phyloP scores from a whole-genome alignment of 2,113 vertebrate species.

The Rhinichthys klamathensis region DNA sequence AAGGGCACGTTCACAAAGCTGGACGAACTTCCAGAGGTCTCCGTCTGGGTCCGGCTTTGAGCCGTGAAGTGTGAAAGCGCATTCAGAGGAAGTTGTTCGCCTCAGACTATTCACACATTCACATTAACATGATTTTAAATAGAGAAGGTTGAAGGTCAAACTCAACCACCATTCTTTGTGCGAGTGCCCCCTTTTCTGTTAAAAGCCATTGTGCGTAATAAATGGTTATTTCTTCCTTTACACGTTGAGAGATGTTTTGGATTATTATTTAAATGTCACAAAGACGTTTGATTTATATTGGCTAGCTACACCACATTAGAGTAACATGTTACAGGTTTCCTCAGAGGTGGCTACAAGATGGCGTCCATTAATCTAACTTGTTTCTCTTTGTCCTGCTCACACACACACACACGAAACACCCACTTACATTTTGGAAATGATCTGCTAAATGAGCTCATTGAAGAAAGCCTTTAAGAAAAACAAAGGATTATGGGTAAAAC shows the following conservation, averaged over 20 bases:
- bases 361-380: constrained; percentile 25
- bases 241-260: constrained; percentile 1
- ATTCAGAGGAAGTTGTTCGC: constrained; percentile 36
- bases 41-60: constrained; percentile 37
- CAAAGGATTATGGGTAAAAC: background rate
- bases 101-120: constrained; percentile 26
- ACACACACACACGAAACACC: background rate
- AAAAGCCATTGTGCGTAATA: constrained; percentile 25
- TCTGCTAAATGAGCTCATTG: constrained; percentile 5
- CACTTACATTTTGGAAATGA: background rate
- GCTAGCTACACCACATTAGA: constrained; percentile 8
- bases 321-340: constrained; percentile 40
- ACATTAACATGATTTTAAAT: constrained; percentile 35
- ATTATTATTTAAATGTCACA: constrained; percentile 27
- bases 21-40: background rate
- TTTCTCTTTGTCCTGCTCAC: constrained; percentile 24
- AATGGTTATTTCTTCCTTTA: constrained; percentile 11
- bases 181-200: constrained; percentile 6
- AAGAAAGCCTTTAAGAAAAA: constrained; percentile 10
- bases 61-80: constrained; percentile 45
- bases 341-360: constrained; percentile 6
- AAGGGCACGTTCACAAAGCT: background rate
- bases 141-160: constrained; percentile 44
- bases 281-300: constrained; percentile 16
- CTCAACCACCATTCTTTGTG: constrained; percentile 29